Evolutionary conservation across 2,888 invertebrate genomes (phyloP), one percentile per base, ranked within the genome.

Genomic region (Idaea dimidiata): DNA sequence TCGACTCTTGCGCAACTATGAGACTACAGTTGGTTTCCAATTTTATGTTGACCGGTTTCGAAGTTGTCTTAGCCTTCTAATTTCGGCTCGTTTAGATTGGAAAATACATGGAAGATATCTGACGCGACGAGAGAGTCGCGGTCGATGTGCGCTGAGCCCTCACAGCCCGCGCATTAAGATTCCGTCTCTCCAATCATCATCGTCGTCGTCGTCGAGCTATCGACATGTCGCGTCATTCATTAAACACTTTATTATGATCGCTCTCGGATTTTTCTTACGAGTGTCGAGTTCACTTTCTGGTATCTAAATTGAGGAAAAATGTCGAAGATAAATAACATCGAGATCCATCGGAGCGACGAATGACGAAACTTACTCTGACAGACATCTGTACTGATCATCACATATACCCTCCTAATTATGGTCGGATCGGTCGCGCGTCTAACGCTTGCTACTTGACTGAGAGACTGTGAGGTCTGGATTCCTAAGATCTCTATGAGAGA

Each of bases 21-120:
- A 85, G 81, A 87, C 89, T 86, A 90, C 89, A 89, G 85, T 90
- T 87, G 89, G 91, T 91, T 91, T 91, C 90, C 91, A 91, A 92
- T 91, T 91, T 92, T 91, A 91, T 91, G 91, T 92, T 91, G 91
- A 92, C 91, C 91, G 91, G 91, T 92, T 91, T 83, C 82, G 73
- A 86, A 89, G 84, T 88, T 86, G 91, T 89, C 88, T 87, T 83
- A 89, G 89, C 89, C 91, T 91, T 91, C 91, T 91, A 90, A 91
- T 91, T 91, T 91, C 88, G 91, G 90, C 83, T 88, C 90, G 89
- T 89, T 90, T 90, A 90, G 89, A 90, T 91, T 89, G 88, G 90
- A 91, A 90, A 90, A 89, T 87, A 88, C 82, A 79, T 75, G 77
- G 77, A 80, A 79, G 78, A 82, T 70, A 71, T 63, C 65, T 61